A percentile compares a stretch with the other conserved stretches of the same genome.
These are phyloP conservation scores for Probosciger aterrimus DNA, from an alignment of 2,113 vertebrate species.

Conservation along the genomic window DNA sequence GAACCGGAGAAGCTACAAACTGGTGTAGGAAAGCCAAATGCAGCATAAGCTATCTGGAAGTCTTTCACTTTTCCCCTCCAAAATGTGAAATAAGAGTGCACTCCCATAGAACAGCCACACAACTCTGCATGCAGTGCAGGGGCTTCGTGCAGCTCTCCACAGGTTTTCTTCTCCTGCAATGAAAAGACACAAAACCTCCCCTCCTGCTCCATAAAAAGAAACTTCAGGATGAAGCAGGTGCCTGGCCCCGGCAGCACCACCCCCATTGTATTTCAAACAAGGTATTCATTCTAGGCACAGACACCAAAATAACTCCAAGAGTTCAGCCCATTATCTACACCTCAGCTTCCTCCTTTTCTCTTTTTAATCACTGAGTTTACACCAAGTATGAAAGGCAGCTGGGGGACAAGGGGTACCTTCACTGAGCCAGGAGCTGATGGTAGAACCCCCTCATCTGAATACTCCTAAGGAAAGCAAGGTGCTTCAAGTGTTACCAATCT, in stretches of 20 bases:
- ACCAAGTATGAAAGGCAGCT: neutral
- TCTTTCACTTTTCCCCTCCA: neutral
- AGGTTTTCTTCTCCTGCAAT: neutral
- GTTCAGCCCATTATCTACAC: neutral
- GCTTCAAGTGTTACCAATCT: neutral
- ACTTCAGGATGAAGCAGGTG: accelerated
- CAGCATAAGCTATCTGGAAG: accelerated
- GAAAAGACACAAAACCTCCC: neutral
- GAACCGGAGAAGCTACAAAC: neutral
- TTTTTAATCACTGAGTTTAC: neutral
- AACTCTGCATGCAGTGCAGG: accelerated
- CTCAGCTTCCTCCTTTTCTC: neutral
- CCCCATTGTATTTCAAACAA: neutral
- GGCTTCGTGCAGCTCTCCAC: neutral
- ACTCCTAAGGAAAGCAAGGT: neutral
- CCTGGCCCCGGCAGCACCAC: neutral
- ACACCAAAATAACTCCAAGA: neutral
- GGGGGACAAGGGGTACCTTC: neutral
- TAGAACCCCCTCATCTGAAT: neutral
- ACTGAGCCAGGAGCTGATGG: accelerated
- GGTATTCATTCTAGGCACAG: neutral
- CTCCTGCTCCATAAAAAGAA: neutral
- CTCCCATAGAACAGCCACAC: neutral
- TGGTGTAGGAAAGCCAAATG: neutral
- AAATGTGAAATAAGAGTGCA: neutral